Base-by-base conservation (phyloP, 2,888 invertebrate genomes). In the Chelonus formosanus region DNA sequence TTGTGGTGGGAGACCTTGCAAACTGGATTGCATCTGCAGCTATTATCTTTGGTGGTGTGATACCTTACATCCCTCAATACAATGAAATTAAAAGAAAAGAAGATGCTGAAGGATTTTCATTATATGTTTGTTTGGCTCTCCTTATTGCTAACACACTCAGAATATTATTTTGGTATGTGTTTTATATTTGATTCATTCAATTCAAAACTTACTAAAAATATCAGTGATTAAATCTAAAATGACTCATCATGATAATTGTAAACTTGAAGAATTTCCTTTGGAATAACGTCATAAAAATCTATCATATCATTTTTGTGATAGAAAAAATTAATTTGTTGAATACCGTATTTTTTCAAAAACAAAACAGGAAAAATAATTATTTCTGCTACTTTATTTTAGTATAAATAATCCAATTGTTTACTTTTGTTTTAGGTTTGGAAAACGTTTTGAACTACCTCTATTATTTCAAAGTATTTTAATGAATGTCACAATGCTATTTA, bases 51-150 rank as follows among this genome's bases (percentile, higher is more conserved):
- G 98, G 98, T 63, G 98, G 98, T 74, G 91, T 97, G 48, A 91
- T 97, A 70, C 98, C 98, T 35, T 98, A 97, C 81, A 92, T 98
- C 76, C 98, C 98, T 45, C 98, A 98, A 81, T 98, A 98, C 82
- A 88, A 91, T 74, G 96, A 98, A 86, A 98, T 99, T 69, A 92
- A 90, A 82, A 90, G 88, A 76, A 92, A 94, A 44, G 93, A 94
- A 84, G 96, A 97, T 87, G 92, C 97, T 10, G 97, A 97, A 77
- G 99, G 99, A 7, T 99, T 99, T 86, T 98, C 98, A 0, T 87
- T 97, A 55, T 95, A 96, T 84, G 99, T 99, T 61, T 99, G 99
- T 84, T 88, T 99, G 75, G 94, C 97, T 34, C 89, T 99, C 63
- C 88, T 99, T 57, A 89, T 98, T 80, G 98, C 99, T 69, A 99